Conservation (phyloP, 2,113 vertebrate species). For the Megaceryle torquata region DNA sequence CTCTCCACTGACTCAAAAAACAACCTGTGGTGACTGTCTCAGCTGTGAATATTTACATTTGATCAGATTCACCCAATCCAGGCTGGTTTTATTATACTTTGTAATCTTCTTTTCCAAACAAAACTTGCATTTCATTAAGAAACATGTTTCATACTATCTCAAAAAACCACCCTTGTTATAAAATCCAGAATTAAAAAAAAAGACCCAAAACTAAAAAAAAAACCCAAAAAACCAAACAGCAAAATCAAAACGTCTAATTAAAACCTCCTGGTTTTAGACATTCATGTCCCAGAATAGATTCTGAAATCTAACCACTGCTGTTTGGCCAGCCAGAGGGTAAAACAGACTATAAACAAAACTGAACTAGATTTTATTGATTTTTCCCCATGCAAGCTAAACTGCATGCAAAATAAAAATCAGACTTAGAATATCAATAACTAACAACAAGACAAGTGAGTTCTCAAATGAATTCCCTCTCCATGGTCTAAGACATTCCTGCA, state of each 20-base stretch:
- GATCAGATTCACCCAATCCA: slow-evolving; percentile 17
- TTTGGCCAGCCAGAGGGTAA: slow-evolving; percentile 35
- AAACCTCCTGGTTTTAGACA: not conserved
- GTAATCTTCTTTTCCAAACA: not conserved
- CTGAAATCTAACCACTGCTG: slow-evolving; percentile 18
- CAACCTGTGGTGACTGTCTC: not conserved
- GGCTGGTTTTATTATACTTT: not conserved
- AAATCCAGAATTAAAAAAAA: not conserved
- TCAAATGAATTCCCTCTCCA: slow-evolving; percentile 6
- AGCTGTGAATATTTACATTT: slow-evolving; percentile 31
- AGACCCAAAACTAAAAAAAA: not conserved
- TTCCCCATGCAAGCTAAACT: slow-evolving; percentile 32
- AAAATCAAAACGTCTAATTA: not conserved
- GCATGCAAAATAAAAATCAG: slow-evolving; percentile 54
- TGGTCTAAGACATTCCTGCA: not conserved
- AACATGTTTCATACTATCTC: not conserved
- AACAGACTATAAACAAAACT: slow-evolving; percentile 54
- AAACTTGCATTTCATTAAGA: not conserved
- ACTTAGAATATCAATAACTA: slow-evolving; percentile 49
- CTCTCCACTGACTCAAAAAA: not conserved
- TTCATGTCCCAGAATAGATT: not conserved
- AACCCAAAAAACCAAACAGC: not conserved
- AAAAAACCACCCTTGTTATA: not conserved
- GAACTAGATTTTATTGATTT: slow-evolving; percentile 59
- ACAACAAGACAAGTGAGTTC: slow-evolving; percentile 43